Base-by-base conservation (phyloP, 1,140 invertebrate species). In the Drosophila albomicans region DNA sequence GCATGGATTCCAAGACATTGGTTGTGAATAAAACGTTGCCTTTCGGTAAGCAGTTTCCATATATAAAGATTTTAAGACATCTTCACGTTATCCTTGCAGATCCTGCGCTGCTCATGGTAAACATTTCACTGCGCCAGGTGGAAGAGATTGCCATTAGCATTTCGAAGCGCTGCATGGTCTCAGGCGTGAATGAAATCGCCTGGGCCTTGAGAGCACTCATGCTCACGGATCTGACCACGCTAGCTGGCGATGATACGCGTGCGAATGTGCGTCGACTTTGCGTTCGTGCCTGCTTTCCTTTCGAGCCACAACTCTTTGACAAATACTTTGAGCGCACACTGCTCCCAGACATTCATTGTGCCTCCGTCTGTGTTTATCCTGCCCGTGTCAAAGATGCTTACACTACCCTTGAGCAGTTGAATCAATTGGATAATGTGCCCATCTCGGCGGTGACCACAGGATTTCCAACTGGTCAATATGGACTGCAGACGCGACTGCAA, bases 281-380 rank as follows among this genome's bases (percentile, higher is more conserved):
- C 91, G 92, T 91, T 3, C 79, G 81, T 16, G 79, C 81, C 45
- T 78, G 79, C 16, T 81, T 84, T 71, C 86, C 91, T 1, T 91
- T 91, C 49, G 77, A 91, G 72, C 74, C 80, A 11, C 72, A 74
- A 56, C 67, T 82, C n/a, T 67, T 91, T 11, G 79, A 90, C 30
- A 74, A 75, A 88, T 73, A 71, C 67, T 86, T 92, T 7, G 81
- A 81, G 28, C 94, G 72, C 71, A 78, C 71, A 1, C 73, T 92
- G 0, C 61, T 78, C 5, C 38, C 76, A 15, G 64, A 87, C 16
- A 72, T 94, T 15, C 92, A 93, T 63, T 96, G 96, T 48, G 98
- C 96, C 64, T 98, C 98, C 38, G 97, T 99, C 65, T 99, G 98
- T 94, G 97, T 99, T 2, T 99, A 99, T 94, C 98, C 98, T 10